These are phyloP conservation scores for Macroramphosus scolopax DNA, from an alignment of 2,797 vertebrate genomes.

Conservation along the genomic window DNA sequence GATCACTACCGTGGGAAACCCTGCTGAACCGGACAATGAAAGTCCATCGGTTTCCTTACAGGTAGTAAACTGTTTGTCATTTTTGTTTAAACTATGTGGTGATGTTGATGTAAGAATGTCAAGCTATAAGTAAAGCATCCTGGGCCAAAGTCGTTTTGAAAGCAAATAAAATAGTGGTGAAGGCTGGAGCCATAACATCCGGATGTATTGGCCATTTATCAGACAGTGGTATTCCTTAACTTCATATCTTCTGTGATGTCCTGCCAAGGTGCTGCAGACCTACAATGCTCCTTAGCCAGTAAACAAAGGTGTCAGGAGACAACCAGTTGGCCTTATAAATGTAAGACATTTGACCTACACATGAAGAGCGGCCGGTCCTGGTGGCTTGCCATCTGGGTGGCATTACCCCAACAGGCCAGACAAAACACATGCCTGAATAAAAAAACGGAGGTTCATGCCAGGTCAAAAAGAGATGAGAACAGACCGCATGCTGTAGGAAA, in stretches of 20 bases:
- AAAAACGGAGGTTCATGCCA: slow-evolving; percentile 19
- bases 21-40: slow-evolving; percentile 18
- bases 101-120: slow-evolving; percentile 25
- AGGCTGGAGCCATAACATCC: slow-evolving; percentile 17
- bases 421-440: slow-evolving; percentile 5
- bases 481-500: not conserved
- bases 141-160: slow-evolving; percentile 6
- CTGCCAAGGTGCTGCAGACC: slow-evolving; percentile 15
- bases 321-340: slow-evolving; percentile 41
- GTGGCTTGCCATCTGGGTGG: slow-evolving; percentile 42
- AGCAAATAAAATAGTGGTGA: slow-evolving; percentile 7
- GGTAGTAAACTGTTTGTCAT: slow-evolving; percentile 33
- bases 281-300: slow-evolving; percentile 12
- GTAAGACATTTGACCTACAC: slow-evolving; percentile 39
- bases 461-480: slow-evolving; percentile 18
- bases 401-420: slow-evolving; percentile 15
- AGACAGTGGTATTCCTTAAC: slow-evolving; percentile 18
- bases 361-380: slow-evolving; percentile 41
- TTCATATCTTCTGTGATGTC: slow-evolving; percentile 8
- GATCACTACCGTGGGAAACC: slow-evolving; percentile 42
- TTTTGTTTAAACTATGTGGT: slow-evolving; percentile 18
- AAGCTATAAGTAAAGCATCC: slow-evolving; percentile 5
- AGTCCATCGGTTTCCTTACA: slow-evolving; percentile 39
- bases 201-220: slow-evolving; percentile 27
- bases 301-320: slow-evolving; percentile 45